These are phyloP conservation scores for Meloidogyne floridensis DNA, from an alignment of 1,140 invertebrate genomes.

Conservation along the genomic window DNA sequence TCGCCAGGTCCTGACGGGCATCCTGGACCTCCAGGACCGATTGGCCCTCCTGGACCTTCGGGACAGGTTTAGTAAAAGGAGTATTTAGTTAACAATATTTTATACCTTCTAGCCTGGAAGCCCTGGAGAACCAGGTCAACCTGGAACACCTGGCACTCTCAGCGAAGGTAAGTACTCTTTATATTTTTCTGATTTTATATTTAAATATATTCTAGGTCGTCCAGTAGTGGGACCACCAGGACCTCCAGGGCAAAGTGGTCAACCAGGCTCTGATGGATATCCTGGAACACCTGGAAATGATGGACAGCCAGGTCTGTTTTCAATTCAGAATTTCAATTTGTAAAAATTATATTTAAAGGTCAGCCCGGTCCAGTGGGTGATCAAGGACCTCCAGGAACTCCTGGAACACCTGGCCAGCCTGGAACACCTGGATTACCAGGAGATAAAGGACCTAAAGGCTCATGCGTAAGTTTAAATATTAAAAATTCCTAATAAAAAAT, in stretches of 20 bases:
- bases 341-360: constrained; percentile 9
- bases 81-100: background rate
- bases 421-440: constrained; percentile 7
- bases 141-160: background rate
- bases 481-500: background rate
- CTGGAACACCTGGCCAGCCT: background rate
- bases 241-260: constrained; percentile 6
- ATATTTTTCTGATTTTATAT: background rate
- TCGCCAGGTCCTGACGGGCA: constrained; percentile 14
- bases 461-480: constrained; percentile 4
- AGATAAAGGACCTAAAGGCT: background rate
- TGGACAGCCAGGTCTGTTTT: constrained; percentile 1
- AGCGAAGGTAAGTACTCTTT: background rate
- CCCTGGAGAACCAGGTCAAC: constrained; percentile 17
- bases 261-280: constrained; percentile 3
- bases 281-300: constrained; percentile 16
- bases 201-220: background rate
- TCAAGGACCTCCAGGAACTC: constrained; percentile 4
- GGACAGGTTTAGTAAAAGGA: background rate
- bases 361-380: constrained; percentile 8
- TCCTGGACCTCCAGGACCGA: constrained; percentile 3
- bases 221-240: constrained; percentile 12
- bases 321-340: background rate
- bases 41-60: background rate
- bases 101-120: background rate